Conservation (phyloP, 2,888 invertebrate species). For the Heliconius sara region DNA sequence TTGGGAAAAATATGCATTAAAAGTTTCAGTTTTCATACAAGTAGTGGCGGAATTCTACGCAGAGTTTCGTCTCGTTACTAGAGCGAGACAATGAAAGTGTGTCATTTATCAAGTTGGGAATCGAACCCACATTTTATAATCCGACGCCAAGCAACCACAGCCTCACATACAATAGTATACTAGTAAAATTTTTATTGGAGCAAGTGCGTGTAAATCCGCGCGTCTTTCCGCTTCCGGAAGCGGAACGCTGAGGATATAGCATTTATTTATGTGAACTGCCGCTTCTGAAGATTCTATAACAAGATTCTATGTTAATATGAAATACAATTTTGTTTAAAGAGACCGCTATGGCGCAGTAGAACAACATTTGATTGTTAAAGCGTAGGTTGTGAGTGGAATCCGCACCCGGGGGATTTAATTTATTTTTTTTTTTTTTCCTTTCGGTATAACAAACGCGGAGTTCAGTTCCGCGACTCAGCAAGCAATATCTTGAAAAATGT, state of each 20-base stretch:
- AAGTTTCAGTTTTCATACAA: no score
- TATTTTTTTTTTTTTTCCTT: no score
- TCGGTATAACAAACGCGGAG: no score
- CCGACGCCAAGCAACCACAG: background rate
- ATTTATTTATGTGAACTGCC: constrained; percentile 21
- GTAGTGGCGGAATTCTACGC: background rate
- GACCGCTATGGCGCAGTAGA: background rate
- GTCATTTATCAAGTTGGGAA: background rate
- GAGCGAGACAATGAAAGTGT: background rate
- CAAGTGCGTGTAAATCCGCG: constrained; percentile 6
- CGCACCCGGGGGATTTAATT: no score
- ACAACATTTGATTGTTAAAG: background rate
- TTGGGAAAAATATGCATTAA: no score
- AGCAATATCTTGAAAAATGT: no score
- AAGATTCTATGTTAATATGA: constrained; percentile 14
- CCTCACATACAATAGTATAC: background rate
- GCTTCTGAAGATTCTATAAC: constrained; percentile 4
- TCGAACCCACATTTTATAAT: background rate
- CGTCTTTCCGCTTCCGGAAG: constrained; percentile 1
- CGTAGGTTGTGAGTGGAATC: no score
- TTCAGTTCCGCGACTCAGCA: no score
- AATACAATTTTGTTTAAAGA: background rate
- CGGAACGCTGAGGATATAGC: background rate
- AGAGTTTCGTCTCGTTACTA: background rate
- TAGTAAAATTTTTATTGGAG: constrained; percentile 5